Percentiles rank a stretch among this genome's conserved stretches.
Evolutionary conservation across 1,140 invertebrate species (phyloP).

Genomic region (Solenopsis invicta): DNA sequence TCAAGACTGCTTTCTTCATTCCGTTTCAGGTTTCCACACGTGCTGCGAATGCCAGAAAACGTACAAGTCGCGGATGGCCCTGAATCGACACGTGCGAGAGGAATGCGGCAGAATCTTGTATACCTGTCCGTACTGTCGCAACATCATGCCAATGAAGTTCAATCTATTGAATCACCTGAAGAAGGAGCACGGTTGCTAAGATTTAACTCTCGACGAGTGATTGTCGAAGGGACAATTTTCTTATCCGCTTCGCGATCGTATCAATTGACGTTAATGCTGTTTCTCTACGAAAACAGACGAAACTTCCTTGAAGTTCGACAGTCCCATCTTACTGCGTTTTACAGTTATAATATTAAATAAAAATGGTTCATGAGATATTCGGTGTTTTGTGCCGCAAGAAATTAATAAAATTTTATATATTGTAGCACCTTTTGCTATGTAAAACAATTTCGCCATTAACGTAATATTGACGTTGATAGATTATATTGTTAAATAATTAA

Average conservation of each 20-base stretch:
- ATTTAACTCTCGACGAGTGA: conserved; percentile 40
- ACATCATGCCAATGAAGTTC: conserved; percentile 78
- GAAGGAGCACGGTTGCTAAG: conserved; percentile 73
- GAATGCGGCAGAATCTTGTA: conserved; percentile 77
- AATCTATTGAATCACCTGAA: conserved; percentile 76
- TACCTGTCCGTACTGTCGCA: conserved; percentile 73
- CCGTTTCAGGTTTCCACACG: conserved; percentile 72
- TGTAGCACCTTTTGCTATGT: neutral
- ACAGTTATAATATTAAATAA: conserved; percentile 2
- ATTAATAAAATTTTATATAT: conserved; percentile 8
- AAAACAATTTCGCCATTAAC: conserved; percentile 20
- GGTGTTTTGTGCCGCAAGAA: neutral
- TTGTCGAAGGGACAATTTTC: neutral
- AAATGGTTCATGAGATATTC: neutral
- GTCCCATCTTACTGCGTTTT: neutral
- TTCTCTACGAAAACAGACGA: neutral
- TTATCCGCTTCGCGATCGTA: neutral
- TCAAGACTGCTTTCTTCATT: conserved; percentile 67
- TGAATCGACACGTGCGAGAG: conserved; percentile 77
- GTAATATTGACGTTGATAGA: conserved; percentile 2
- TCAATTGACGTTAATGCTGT: neutral
- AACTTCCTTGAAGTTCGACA: neutral
- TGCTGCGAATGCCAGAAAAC: conserved; percentile 76
- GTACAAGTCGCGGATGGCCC: conserved; percentile 73
- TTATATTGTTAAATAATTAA: conserved; percentile 32